Conservation (phyloP, 1,140 invertebrate species). For the Drosophila athabasca region DNA sequence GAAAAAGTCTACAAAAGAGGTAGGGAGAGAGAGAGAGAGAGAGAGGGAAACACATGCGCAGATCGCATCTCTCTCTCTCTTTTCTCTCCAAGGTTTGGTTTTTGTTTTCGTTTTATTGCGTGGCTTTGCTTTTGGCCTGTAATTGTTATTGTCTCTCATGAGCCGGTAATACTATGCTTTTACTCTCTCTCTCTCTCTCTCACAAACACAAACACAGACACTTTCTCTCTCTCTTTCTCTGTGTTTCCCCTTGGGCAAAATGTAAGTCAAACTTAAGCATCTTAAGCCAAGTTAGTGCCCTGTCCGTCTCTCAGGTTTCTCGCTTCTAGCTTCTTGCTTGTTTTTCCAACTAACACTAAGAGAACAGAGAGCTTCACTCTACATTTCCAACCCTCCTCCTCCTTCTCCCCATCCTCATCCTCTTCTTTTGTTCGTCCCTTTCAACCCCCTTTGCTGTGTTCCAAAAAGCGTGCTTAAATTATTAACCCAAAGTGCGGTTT, state of each 20-base stretch:
- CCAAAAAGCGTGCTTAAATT: constrained; percentile 62
- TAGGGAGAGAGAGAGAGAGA: neutral
- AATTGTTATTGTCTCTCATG: constrained; percentile 71
- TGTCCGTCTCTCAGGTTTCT: constrained; percentile 11
- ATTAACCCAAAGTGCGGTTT: constrained; percentile 50
- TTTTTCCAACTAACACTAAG: constrained; percentile 43
- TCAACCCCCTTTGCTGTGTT: neutral
- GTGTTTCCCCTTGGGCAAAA: constrained; percentile 17
- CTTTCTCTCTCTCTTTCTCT: neutral
- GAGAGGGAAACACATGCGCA: constrained; percentile 19
- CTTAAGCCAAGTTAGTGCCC: constrained; percentile 56
- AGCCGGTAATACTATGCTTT: constrained; percentile 51
- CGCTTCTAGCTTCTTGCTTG: constrained; percentile 29
- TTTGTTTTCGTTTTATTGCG: constrained; percentile 50
- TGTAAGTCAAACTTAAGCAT: constrained; percentile 70
- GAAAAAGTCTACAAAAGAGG: constrained; percentile 35
- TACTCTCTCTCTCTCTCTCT: constrained; percentile 3
- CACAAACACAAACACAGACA: too few relatives aligned
- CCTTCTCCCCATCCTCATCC: neutral
- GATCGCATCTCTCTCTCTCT: constrained; percentile 5
- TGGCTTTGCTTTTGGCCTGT: constrained; percentile 10
- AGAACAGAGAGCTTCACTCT: constrained; percentile 29
- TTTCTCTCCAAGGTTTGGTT: constrained; percentile 25
- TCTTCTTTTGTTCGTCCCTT: neutral
- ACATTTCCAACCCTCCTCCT: neutral